A percentile compares a stretch with the other conserved stretches of the same genome.
phyloP scores from a whole-genome alignment of 2,888 invertebrate species.

The Timema podura region DNA sequence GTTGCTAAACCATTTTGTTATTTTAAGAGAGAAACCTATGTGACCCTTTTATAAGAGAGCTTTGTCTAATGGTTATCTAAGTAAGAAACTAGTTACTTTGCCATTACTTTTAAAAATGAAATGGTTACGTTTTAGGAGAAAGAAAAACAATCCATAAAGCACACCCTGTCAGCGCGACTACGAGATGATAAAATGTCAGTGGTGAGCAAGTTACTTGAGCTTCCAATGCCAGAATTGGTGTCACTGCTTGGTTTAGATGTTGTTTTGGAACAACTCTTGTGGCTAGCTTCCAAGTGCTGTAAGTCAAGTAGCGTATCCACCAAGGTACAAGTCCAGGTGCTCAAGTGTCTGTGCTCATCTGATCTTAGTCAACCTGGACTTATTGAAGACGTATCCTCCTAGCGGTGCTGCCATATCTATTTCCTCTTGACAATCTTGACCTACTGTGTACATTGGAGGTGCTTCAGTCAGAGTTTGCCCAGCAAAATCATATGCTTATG shows the following conservation, averaged over 20 bases:
- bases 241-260: constrained; percentile 48
- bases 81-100: neutral
- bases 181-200: constrained; percentile 63
- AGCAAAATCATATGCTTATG: constrained; percentile 42
- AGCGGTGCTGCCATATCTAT: constrained; percentile 58
- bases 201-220: constrained; percentile 48
- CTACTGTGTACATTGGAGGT: constrained; percentile 46
- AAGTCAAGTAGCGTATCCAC: constrained; percentile 43
- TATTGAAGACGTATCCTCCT: constrained; percentile 55
- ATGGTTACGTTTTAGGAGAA: neutral
- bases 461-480: constrained; percentile 46
- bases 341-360: constrained; percentile 50
- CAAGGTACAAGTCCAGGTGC: constrained; percentile 44
- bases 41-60: too few species aligned
- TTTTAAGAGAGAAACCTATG: too few species aligned
- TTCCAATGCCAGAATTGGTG: constrained; percentile 40
- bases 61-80: too few species aligned
- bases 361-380: constrained; percentile 42
- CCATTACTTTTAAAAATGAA: neutral
- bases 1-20: too few species aligned
- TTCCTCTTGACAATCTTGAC: constrained; percentile 50
- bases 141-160: constrained; percentile 58
- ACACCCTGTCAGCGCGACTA: constrained; percentile 61
- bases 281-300: constrained; percentile 50
- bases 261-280: constrained; percentile 50